These are phyloP conservation scores for Ctenosaura bakeri DNA, from an alignment of 2,797 vertebrate genomes.

Conservation along the genomic window DNA sequence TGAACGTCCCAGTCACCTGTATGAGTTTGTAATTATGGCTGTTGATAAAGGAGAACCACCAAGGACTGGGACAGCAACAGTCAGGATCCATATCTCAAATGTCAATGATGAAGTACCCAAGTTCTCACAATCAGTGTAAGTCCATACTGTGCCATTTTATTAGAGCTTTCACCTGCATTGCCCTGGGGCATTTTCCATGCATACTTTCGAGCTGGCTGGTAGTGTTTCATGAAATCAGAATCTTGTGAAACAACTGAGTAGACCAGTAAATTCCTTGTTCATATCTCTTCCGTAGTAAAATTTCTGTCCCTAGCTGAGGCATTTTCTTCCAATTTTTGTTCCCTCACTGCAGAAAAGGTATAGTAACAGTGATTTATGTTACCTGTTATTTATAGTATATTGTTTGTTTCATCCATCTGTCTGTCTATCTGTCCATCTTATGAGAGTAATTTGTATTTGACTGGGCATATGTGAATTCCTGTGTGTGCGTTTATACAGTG, in stretches of 20 bases:
- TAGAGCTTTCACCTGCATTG: not conserved
- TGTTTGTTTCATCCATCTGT: too few species aligned
- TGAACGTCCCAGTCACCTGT: constrained; percentile 88
- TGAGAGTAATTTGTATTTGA: too few species aligned
- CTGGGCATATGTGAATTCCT: too few species aligned
- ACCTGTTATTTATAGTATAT: not conserved
- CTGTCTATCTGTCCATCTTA: too few species aligned
- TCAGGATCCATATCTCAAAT: constrained; percentile 88
- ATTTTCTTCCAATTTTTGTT: not conserved
- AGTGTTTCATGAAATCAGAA: not conserved
- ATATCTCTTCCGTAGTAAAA: not conserved
- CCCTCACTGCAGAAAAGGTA: not conserved
- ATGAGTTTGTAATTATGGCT: constrained; percentile 91
- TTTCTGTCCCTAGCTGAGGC: not conserved
- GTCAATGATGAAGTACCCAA: constrained; percentile 90
- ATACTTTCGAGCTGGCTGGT: not conserved
- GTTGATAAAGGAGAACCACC: constrained; percentile 87
- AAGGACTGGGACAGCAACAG: constrained; percentile 88
- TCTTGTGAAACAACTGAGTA: not conserved
- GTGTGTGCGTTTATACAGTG: too few species aligned
- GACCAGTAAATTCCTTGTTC: not conserved
- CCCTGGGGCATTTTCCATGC: not conserved
- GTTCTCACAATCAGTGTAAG: constrained; percentile 89
- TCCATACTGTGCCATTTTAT: constrained; percentile 43
- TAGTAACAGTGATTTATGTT: not conserved